Evolutionary conservation across 2,113 vertebrate genomes (phyloP), one percentile per base, ranked within the genome.

Genomic region (Dicentrarchus labrax): DNA sequence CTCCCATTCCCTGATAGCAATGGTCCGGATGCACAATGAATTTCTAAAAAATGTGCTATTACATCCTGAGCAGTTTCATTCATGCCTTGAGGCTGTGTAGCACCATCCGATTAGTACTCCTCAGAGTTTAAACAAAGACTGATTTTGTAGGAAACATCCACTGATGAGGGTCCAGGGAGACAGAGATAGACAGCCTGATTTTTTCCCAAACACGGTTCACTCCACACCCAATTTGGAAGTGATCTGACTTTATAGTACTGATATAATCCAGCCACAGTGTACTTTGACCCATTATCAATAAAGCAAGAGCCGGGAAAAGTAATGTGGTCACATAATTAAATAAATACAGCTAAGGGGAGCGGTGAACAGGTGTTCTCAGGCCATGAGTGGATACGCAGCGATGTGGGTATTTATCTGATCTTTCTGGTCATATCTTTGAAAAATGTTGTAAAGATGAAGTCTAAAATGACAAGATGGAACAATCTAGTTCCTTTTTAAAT

Each of bases 101-200:
- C 51, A 41, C 39, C 61, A 82, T 72, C 59, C 71, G 67, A 66
- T 72, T 59, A 36, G 15, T 70, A 24, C 59, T 73, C 75, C 51
- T 69, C 84, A 56, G 65, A 86, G 87, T 91, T 89, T 92, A 94
- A 92, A 94, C 88, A 94, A 91, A 85, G 82, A 43, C 53, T 86
- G 72, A 87, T 91, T 91, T 36, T 74, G 38, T 75, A 56, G 15
- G 82, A 93, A 90, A 88, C 85, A 11, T 74, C 43, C 8, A 0
- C 76, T 59, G 81, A 82, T 79, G 80, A 84, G 65, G 62, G 68
- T 80, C 78, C 65, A 64, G n/a, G 47, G 74, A 87, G 82, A 74
- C 67, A 6, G 50, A 66, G 82, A 88, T 41, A 50, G 78, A 89
- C 72, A 43, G 36, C 8, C 73, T 64, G 54, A 74, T 45, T 68